Evolutionary conservation across 2,888 invertebrate genomes (phyloP).

Genomic region (Cynaeus angustus): DNA sequence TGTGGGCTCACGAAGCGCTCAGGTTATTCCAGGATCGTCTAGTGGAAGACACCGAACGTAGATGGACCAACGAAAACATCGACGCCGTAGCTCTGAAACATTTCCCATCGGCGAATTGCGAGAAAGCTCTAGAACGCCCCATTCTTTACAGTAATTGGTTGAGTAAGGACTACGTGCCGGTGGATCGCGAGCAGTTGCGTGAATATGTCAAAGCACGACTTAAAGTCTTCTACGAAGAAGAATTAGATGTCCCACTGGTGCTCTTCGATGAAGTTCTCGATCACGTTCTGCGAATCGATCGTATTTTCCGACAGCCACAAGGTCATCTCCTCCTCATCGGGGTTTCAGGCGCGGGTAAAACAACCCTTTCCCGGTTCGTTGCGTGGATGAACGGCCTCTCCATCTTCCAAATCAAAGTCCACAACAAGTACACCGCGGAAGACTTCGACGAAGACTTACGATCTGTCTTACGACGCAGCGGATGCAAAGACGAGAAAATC

Average conservation of each 20-base stretch:
- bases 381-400: conserved; percentile 99
- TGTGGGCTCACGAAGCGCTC: conserved; percentile 99
- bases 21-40: conserved; percentile 97
- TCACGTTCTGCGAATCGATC: conserved; percentile 97
- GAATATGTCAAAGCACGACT: conserved; percentile 98
- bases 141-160: conserved; percentile 99
- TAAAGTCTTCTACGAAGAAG: conserved; percentile 99
- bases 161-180: conserved; percentile 98
- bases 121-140: conserved; percentile 91
- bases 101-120: conserved; percentile 83
- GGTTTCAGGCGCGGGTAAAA: conserved; percentile 99
- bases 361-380: conserved; percentile 98
- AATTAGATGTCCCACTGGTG: conserved; percentile 97
- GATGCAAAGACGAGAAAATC: conserved; percentile 98
- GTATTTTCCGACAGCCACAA: conserved; percentile 99
- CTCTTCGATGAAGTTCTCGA: conserved; percentile 99
- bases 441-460: conserved; percentile 99
- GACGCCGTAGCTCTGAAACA: conserved; percentile 94
- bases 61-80: conserved; percentile 99
- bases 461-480: conserved; percentile 87
- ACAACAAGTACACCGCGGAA: conserved; percentile 98
- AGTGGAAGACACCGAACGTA: conserved; percentile 94
- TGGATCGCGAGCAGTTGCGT: conserved; percentile 93
- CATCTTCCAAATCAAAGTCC: conserved; percentile 99
- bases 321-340: conserved; percentile 98